Evolutionary conservation across 2,797 vertebrate species (phyloP).

Genomic region (Pelobates cultripes): DNA sequence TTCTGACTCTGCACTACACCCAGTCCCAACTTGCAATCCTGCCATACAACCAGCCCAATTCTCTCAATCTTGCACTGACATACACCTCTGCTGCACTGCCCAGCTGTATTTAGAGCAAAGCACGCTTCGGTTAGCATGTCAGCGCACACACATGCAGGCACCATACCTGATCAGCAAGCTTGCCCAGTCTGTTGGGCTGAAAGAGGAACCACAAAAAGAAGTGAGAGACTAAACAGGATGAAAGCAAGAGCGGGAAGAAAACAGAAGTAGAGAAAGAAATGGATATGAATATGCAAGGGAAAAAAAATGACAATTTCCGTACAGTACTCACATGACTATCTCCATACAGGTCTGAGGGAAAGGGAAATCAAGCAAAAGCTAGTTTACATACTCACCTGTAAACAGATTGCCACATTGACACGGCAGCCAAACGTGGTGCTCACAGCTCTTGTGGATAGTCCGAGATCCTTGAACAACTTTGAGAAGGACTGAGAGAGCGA

Average conservation of each 20-base stretch:
- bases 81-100: slow-evolving; percentile 35
- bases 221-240: slow-evolving; percentile 76
- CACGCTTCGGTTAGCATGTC: slow-evolving; percentile 46
- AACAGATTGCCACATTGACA: slow-evolving; percentile 93
- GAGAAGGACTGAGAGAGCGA: slow-evolving; percentile 92
- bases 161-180: slow-evolving; percentile 96
- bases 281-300: background rate
- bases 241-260: slow-evolving; percentile 70
- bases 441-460: slow-evolving; percentile 90
- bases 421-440: slow-evolving; percentile 97
- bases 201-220: slow-evolving; percentile 73
- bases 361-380: background rate
- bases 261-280: slow-evolving; percentile 4
- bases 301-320: background rate
- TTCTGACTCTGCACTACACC: background rate
- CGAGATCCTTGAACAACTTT: slow-evolving; percentile 95
- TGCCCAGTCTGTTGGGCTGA: slow-evolving; percentile 99
- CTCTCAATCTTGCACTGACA: slow-evolving; percentile 32
- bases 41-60: background rate
- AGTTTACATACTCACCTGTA: slow-evolving; percentile 81
- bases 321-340: background rate
- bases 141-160: slow-evolving; percentile 68
- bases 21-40: background rate
- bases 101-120: slow-evolving; percentile 44
- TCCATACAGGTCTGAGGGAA: background rate